These are phyloP conservation scores for Rhimphoctona megacephalus DNA, from an alignment of 2,888 invertebrate species.

Conservation along the genomic window DNA sequence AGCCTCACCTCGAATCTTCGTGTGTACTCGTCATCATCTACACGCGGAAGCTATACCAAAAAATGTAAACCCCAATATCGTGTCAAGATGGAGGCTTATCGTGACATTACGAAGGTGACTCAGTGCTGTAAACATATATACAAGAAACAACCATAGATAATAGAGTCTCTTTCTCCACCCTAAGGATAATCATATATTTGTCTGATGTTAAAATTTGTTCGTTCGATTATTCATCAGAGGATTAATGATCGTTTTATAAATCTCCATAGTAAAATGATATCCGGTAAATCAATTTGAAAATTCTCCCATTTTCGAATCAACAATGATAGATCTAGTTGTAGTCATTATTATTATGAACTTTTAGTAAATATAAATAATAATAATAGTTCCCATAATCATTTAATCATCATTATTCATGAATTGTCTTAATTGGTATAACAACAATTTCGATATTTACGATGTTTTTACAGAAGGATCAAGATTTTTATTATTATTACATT, in stretches of 20 bases:
- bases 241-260: neutral
- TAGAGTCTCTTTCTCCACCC: neutral
- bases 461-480: neutral
- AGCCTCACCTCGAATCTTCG: conserved; percentile 74
- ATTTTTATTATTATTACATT: neutral
- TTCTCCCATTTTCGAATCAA: too few species aligned
- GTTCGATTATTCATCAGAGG: neutral
- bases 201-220: neutral
- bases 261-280: neutral
- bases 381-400: too few species aligned
- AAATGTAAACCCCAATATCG: conserved; percentile 34
- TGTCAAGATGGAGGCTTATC: conserved; percentile 27
- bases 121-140: conserved; percentile 6
- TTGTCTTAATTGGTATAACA: too few species aligned
- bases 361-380: too few species aligned
- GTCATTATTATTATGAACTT: too few species aligned
- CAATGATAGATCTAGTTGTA: too few species aligned
- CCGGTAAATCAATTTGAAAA: too few species aligned
- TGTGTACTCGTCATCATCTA: conserved; percentile 60
- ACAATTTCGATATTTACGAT: neutral
- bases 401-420: too few species aligned
- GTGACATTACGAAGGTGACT: conserved; percentile 18
- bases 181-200: neutral
- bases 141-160: conserved; percentile 22
- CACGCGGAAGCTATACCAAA: conserved; percentile 6